These are phyloP conservation scores for Caenorhabditis uteleia DNA, from an alignment of 2,888 invertebrate species.

Conservation along the genomic window DNA sequence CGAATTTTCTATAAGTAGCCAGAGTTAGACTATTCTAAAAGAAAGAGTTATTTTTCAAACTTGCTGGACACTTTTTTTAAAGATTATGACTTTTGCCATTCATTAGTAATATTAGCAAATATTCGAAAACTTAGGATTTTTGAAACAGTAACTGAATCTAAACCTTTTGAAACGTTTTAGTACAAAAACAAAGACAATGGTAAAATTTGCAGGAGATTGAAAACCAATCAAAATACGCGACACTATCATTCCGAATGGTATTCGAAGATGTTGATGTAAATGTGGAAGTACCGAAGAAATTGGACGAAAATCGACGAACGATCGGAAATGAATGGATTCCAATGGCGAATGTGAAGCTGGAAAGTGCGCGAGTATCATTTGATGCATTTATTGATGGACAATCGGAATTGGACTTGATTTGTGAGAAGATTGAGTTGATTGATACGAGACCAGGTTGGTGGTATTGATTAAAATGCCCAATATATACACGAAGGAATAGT, in stretches of 20 bases:
- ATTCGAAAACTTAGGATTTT: too few relatives aligned
- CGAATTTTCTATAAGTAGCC: too few relatives aligned
- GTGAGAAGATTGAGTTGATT: conserved; percentile 71
- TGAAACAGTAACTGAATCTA: too few relatives aligned
- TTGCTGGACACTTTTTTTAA: too few relatives aligned
- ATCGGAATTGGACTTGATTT: conserved; percentile 72
- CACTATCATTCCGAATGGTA: conserved; percentile 70
- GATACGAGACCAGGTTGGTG: conserved; percentile 69
- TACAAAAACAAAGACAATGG: neutral
- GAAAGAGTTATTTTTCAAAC: too few relatives aligned
- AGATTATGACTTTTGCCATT: too few relatives aligned
- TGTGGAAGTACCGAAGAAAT: conserved; percentile 23
- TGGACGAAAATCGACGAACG: neutral
- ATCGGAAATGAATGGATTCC: conserved; percentile 40
- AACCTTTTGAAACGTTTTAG: neutral
- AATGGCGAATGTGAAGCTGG: conserved; percentile 70
- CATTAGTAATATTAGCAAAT: too few relatives aligned
- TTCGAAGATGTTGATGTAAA: conserved; percentile 71
- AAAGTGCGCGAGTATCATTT: conserved; percentile 70
- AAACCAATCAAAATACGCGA: conserved; percentile 66
- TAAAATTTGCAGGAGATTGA: conserved; percentile 35
- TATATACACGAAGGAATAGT: too few relatives aligned
- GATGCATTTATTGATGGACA: conserved; percentile 72
- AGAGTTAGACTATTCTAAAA: too few relatives aligned
- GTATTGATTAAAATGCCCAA: neutral